Evolutionary conservation across 2,797 vertebrate genomes (phyloP).

Genomic region (Lutjanus campechanus): DNA sequence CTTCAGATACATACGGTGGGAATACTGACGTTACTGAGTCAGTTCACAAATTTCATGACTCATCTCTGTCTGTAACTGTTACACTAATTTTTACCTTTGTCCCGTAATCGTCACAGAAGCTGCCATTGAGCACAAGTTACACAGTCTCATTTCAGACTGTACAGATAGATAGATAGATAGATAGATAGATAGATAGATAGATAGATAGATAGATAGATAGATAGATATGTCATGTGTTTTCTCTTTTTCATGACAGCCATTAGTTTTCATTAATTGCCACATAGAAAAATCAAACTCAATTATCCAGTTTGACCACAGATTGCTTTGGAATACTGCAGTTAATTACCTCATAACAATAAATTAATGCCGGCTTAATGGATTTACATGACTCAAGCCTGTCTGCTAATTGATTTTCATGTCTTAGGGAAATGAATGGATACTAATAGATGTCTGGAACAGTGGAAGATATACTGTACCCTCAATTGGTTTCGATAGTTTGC

Average conservation of each 20-base stretch:
- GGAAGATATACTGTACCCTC: neutral
- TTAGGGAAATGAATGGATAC: neutral
- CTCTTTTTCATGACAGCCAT: neutral
- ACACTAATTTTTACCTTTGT: neutral
- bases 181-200: too few species aligned
- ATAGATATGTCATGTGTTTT: neutral
- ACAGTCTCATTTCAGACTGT: neutral
- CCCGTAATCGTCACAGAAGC: neutral
- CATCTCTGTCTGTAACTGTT: neutral
- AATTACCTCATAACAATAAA: constrained; percentile 2
- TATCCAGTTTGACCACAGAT: neutral
- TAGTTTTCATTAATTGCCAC: neutral
- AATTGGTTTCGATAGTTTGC: neutral
- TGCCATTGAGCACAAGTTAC: neutral
- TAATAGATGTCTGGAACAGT: neutral
- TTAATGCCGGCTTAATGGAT: neutral
- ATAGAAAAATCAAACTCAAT: constrained; percentile 10
- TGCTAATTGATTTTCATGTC: constrained; percentile 16
- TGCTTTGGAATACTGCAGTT: constrained; percentile 14
- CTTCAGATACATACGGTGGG: neutral
- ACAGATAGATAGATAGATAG: too few species aligned
- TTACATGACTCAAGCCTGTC: neutral
- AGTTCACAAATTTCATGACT: neutral
- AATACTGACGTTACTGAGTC: neutral
- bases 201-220: too few species aligned